These are phyloP conservation scores for Alca torda DNA, from an alignment of 2,797 vertebrate species.

Conservation along the genomic window DNA sequence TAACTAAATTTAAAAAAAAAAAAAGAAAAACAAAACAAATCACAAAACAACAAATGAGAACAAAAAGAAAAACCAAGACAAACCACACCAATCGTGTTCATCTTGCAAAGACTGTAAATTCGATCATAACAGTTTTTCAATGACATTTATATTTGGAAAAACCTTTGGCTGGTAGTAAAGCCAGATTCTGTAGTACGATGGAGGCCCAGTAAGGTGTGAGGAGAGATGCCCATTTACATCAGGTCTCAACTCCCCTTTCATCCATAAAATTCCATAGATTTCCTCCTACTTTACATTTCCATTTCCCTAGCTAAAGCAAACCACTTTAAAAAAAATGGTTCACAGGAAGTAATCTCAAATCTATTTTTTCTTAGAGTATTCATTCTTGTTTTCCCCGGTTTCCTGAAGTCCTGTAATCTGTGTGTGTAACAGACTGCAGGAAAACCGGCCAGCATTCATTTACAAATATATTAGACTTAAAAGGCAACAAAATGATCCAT, in stretches of 20 bases:
- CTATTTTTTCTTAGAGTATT: background rate
- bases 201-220: background rate
- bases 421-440: background rate
- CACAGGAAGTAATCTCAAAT: background rate
- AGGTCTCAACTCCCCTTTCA: background rate
- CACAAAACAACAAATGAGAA: background rate
- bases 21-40: background rate
- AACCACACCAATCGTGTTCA: background rate
- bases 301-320: background rate
- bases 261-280: background rate
- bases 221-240: fast-evolving
- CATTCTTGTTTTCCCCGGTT: background rate
- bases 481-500: background rate
- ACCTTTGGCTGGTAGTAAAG: background rate
- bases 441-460: background rate
- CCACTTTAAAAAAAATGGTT: background rate
- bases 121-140: background rate
- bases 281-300: background rate
- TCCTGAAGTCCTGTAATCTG: background rate
- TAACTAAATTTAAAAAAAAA: background rate
- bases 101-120: background rate
- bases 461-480: background rate
- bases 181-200: background rate
- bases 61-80: background rate
- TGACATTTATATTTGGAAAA: background rate